These are phyloP conservation scores for Champsocephalus esox DNA, from an alignment of 2,797 vertebrate species.

Conservation along the genomic window DNA sequence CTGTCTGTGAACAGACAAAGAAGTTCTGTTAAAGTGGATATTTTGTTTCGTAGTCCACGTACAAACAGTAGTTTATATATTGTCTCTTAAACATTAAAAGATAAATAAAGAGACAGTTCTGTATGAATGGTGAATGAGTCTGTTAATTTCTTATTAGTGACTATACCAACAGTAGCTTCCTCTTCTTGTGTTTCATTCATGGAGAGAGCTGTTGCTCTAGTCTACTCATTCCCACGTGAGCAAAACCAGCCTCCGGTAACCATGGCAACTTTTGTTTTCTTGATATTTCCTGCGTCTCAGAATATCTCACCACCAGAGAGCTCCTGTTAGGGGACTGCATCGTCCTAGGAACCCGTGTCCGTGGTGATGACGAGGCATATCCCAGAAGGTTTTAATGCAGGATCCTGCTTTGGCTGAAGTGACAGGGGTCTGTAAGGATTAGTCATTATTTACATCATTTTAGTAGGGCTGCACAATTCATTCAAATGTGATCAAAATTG, in stretches of 20 bases:
- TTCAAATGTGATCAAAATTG: too few species aligned
- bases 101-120: too few species aligned
- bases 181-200: background rate
- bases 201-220: background rate
- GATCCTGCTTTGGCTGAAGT: constrained; percentile 11
- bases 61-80: too few species aligned
- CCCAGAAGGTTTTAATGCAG: constrained; percentile 14
- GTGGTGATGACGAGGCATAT: constrained; percentile 40
- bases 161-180: background rate
- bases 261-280: constrained; percentile 60
- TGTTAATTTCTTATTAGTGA: background rate
- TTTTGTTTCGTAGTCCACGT: too few species aligned
- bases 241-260: constrained; percentile 41
- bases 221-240: constrained; percentile 10
- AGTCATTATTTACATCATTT: background rate
- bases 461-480: too few species aligned
- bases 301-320: constrained; percentile 46
- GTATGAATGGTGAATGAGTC: background rate
- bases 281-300: constrained; percentile 28
- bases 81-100: too few species aligned
- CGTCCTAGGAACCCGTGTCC: constrained; percentile 33
- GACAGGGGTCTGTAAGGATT: constrained; percentile 10
- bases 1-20: too few species aligned
- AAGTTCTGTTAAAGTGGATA: too few species aligned
- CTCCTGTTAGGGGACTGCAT: constrained; percentile 30